Conservation (phyloP, 1,140 invertebrate genomes). For the Nasonia giraulti region DNA sequence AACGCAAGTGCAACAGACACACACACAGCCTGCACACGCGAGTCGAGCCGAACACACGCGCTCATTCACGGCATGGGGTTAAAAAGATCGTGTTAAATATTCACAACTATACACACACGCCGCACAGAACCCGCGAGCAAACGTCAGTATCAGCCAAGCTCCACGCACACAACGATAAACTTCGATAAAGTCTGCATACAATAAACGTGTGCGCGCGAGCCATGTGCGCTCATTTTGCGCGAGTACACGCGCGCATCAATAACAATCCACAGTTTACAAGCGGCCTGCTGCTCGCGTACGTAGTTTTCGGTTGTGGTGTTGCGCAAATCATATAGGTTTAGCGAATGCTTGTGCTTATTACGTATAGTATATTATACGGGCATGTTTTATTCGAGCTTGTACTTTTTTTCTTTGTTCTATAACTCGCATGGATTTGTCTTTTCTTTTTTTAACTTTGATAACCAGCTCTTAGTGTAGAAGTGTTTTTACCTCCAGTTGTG, state of each 20-base stretch:
- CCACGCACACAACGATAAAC: background rate
- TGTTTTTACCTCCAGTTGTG: background rate
- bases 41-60: background rate
- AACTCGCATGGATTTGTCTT: constrained; percentile 19
- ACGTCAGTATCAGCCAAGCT: background rate
- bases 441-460: background rate
- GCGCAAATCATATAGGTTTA: background rate
- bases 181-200: constrained; percentile 1
- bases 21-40: background rate
- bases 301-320: background rate
- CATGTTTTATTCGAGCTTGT: constrained; percentile 28
- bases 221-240: background rate
- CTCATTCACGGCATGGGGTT: constrained; percentile 12
- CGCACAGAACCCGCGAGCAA: background rate
- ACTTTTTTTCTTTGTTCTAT: background rate
- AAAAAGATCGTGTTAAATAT: background rate
- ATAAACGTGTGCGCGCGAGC: background rate
- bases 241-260: background rate
- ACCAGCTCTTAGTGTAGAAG: background rate
- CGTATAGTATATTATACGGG: background rate
- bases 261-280: background rate
- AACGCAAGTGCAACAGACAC: background rate
- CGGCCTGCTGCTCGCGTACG: background rate
- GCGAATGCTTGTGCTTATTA: background rate
- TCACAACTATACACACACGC: background rate